These are phyloP conservation scores for Anthonomus grandis DNA, from an alignment of 1,140 invertebrate genomes.

Conservation along the genomic window DNA sequence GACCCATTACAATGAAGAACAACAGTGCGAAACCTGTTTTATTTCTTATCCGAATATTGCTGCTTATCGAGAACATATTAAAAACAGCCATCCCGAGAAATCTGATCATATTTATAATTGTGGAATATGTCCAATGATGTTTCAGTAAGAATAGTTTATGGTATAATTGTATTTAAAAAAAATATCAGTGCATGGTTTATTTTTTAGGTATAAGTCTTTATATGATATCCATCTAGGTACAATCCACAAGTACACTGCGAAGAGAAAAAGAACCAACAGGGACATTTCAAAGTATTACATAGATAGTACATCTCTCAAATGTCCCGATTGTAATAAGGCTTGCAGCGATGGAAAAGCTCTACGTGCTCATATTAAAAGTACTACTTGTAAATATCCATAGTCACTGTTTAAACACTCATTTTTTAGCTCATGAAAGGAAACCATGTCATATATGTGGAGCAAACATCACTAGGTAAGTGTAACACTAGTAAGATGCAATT, in stretches of 20 bases:
- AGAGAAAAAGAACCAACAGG: neutral
- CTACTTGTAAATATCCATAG: too few species aligned
- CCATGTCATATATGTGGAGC: conserved; percentile 16
- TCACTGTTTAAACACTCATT: neutral
- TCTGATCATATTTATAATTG: conserved; percentile 6
- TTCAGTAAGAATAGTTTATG: too few species aligned
- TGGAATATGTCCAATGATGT: conserved; percentile 13
- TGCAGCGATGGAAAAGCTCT: neutral
- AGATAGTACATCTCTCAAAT: conserved; percentile 4
- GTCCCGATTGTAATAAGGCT: conserved; percentile 17
- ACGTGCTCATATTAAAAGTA: conserved; percentile 21
- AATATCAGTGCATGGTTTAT: neutral
- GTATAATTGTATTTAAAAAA: neutral
- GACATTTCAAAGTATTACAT: neutral
- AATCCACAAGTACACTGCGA: conserved; percentile 9
- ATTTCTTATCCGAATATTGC: conserved; percentile 11
- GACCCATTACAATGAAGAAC: conserved; percentile 18
- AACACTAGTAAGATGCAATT: neutral
- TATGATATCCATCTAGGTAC: conserved; percentile 16
- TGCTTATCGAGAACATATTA: conserved; percentile 15
- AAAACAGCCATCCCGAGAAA: conserved; percentile 11
- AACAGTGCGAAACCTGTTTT: conserved; percentile 13
- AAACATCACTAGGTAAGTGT: conserved; percentile 21
- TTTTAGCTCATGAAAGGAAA: conserved; percentile 22
- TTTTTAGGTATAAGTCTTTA: conserved; percentile 12